A percentile compares a stretch with the other conserved stretches of the same genome.
These are phyloP conservation scores for Diplolepis rosae DNA, from an alignment of 2,888 invertebrate genomes.

Conservation along the genomic window DNA sequence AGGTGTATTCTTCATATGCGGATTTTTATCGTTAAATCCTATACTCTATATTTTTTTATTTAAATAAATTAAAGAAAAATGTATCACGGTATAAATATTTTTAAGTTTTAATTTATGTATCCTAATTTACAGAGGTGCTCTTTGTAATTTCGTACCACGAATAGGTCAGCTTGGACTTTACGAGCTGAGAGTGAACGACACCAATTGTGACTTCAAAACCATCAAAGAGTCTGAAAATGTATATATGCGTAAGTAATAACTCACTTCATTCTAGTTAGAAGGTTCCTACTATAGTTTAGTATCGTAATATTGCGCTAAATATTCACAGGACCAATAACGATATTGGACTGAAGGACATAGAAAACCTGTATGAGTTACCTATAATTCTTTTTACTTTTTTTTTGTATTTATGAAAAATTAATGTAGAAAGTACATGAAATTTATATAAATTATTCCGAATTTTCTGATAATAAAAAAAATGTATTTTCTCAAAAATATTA, in stretches of 20 bases:
- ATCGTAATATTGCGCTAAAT: neutral
- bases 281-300: neutral
- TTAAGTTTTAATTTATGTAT: neutral
- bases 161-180: conserved; percentile 85
- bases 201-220: conserved; percentile 76
- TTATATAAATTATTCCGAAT: too few relatives aligned
- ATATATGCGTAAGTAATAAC: conserved; percentile 79
- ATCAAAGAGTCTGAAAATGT: conserved; percentile 81
- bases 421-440: too few relatives aligned
- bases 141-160: conserved; percentile 78
- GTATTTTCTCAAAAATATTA: too few relatives aligned
- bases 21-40: too few relatives aligned
- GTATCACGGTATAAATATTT: too few relatives aligned
- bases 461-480: too few relatives aligned
- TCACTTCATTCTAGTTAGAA: conserved; percentile 7
- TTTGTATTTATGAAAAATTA: too few relatives aligned
- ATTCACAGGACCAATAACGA: conserved; percentile 15
- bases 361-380: too few relatives aligned
- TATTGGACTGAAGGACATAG: conserved; percentile 34
- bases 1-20: too few relatives aligned
- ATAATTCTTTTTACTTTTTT: too few relatives aligned
- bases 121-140: conserved; percentile 73
- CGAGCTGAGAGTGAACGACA: conserved; percentile 76
- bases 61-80: too few relatives aligned
- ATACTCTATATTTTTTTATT: too few relatives aligned